Evolutionary conservation across 1,140 invertebrate species (phyloP), one percentile per base, ranked within the genome.

Genomic region (Lucilia cuprina): DNA sequence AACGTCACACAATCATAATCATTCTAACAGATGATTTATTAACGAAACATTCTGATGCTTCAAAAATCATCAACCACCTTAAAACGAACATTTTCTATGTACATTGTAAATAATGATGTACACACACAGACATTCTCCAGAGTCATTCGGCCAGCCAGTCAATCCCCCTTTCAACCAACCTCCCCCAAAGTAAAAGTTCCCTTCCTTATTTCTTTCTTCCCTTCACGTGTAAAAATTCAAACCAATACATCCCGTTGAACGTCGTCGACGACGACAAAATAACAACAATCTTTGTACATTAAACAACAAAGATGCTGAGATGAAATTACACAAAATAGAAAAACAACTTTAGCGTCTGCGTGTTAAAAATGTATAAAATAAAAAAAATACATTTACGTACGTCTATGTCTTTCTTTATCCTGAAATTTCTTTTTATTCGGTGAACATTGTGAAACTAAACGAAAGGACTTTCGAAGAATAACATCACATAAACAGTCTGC

Each of bases 1-100:
- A 78, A 50, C 82, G 49, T 84, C 85, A 83, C 82, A 86, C 82
- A 86, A 85, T 77, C 75, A 84, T 84, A 83, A 83, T 70, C 77
- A 13, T 80, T 80, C n/a, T 80, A 80, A 80, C 77, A 80, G 77
- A 80, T 80, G 77, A 80, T 80, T 80, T 80, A 80, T 80, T 80
- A 80, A 80, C 41, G 77, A 47, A 80, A 80, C 77, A 80, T 80
- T 80, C 34, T 49, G 77, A 80, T 80, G 77, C 77, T 80, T 47
- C 65, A 70, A 70, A 70, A 70, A 70, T 70, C 65, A 70, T 70
- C 21, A 70, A 70, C 65, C 17, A 19, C 41, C 41, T 41, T 5
- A 41, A 41, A 70, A 70, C n/a, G 21, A 12, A 41, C 41, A 41
- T 8, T 41, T 41, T 41, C 25, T 30, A 30, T 30, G 25, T 30